These are phyloP conservation scores for Empis livida DNA, from an alignment of 2,888 invertebrate species.

Conservation along the genomic window DNA sequence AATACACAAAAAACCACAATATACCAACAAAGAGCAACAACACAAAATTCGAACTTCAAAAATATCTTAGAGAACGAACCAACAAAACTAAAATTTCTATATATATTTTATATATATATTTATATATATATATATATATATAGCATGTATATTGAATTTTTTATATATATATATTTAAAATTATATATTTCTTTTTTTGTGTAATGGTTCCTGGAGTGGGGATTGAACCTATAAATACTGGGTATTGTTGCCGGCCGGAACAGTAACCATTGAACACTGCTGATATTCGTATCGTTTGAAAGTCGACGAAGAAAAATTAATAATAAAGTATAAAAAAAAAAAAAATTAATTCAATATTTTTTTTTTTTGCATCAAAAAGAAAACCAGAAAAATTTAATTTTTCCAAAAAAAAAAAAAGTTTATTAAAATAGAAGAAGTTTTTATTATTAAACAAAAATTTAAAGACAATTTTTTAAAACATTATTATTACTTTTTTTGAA, in stretches of 20 bases:
- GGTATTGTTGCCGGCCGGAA: constrained; percentile 31
- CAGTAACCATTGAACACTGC: constrained; percentile 35
- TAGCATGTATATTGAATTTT: too few species aligned
- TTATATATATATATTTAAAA: too few species aligned
- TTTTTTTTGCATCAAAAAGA: background rate
- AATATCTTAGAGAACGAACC: too few species aligned
- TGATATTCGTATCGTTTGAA: constrained; percentile 19
- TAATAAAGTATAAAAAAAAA: background rate
- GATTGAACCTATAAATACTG: constrained; percentile 25
- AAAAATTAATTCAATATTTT: background rate
- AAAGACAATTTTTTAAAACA: background rate
- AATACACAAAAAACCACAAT: too few species aligned
- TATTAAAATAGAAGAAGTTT: too few species aligned
- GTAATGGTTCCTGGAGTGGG: background rate
- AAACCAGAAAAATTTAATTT: background rate
- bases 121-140: too few species aligned
- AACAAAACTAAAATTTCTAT: too few species aligned
- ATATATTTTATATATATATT: too few species aligned
- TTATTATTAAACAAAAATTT: background rate
- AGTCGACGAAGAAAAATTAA: constrained; percentile 10
- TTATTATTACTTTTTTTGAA: background rate
- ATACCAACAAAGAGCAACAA: too few species aligned
- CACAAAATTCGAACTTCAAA: too few species aligned
- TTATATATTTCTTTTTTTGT: too few species aligned
- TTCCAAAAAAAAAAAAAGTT: background rate